Evolutionary conservation across 2,797 vertebrate species (phyloP).

Genomic region (Liasis olivaceus): DNA sequence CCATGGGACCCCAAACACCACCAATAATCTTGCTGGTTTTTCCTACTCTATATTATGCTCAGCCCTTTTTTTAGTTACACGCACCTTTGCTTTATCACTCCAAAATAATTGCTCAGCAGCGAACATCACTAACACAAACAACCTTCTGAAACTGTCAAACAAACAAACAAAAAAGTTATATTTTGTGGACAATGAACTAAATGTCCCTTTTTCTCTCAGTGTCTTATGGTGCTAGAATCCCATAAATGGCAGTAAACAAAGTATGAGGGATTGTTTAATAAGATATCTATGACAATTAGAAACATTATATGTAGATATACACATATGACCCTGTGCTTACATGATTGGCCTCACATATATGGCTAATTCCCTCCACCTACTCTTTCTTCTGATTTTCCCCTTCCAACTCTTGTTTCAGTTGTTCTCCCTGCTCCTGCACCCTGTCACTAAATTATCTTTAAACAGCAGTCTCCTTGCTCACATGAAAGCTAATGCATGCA

Average conservation of each 20-base stretch:
- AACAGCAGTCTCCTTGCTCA: not conserved
- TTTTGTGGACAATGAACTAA: not conserved
- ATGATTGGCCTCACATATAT: not conserved
- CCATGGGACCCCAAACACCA: not conserved
- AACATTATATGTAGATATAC: not conserved
- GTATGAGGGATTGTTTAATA: not conserved
- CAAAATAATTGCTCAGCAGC: slow-evolving; percentile 15
- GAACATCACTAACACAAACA: not conserved
- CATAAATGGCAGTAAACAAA: not conserved
- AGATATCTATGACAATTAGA: not conserved
- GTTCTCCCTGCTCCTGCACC: not conserved
- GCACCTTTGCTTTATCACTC: slow-evolving; percentile 13
- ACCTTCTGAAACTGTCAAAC: not conserved
- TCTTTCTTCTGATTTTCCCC: not conserved
- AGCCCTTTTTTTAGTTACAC: not conserved
- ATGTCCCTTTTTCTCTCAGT: not conserved
- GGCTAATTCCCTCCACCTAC: not conserved
- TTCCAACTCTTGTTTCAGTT: not conserved
- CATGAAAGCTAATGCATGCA: not conserved
- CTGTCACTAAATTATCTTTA: not conserved
- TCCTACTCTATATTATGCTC: not conserved
- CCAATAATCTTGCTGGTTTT: not conserved
- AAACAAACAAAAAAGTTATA: not conserved
- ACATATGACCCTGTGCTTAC: not conserved
- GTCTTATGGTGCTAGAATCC: not conserved